phyloP scores from a whole-genome alignment of 2,888 invertebrate genomes.

The Hirtodrosophila histrioides region DNA sequence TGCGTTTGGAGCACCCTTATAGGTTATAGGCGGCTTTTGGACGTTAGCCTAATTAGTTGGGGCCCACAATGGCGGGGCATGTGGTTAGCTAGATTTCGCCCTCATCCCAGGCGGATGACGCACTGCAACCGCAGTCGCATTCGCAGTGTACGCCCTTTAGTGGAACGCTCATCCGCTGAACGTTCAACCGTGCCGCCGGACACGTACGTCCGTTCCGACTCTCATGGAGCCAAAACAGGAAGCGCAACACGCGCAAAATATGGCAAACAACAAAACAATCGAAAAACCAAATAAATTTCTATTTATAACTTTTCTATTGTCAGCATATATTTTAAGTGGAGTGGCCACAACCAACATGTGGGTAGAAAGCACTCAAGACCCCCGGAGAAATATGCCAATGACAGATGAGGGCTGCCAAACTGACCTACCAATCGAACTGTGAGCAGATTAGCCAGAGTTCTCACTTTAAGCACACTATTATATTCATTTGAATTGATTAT shows the following conservation, averaged over 20 bases:
- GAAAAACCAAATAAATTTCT: constrained; percentile 52
- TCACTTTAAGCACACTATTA: no score
- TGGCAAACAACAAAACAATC: constrained; percentile 42
- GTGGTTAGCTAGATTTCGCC: constrained; percentile 14
- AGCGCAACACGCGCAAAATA: constrained; percentile 50
- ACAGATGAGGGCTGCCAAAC: no score
- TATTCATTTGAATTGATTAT: no score
- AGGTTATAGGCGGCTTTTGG: constrained; percentile 41
- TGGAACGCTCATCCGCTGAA: constrained; percentile 41
- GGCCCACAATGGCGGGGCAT: constrained; percentile 26
- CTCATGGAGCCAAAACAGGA: constrained; percentile 45
- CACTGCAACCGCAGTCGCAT: constrained; percentile 42
- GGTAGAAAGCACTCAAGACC: no score
- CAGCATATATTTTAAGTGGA: constrained; percentile 14
- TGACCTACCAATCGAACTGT: no score
- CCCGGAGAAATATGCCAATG: no score
- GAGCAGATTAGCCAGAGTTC: no score
- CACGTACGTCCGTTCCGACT: constrained; percentile 41
- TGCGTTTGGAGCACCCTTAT: constrained; percentile 16
- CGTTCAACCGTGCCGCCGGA: constrained; percentile 36
- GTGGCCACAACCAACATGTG: neutral
- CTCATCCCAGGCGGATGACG: constrained; percentile 33
- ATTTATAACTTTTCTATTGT: constrained; percentile 44
- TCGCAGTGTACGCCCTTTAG: constrained; percentile 29
- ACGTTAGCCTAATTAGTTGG: constrained; percentile 47